These are phyloP conservation scores for Rhagophthalmus giganteus DNA, from an alignment of 2,888 invertebrate species.

Conservation along the genomic window DNA sequence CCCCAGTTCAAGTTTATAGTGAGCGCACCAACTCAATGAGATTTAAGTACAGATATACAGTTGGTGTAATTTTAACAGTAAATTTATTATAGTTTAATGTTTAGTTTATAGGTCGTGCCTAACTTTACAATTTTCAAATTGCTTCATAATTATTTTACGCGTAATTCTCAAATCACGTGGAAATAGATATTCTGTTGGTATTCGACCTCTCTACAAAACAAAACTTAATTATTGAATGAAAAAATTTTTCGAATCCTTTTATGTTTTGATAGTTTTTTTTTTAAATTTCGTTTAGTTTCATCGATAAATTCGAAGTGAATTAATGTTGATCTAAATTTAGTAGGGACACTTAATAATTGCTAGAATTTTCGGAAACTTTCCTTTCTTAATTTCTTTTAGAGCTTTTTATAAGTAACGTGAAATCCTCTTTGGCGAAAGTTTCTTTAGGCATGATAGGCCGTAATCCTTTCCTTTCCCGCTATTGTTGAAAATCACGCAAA, in stretches of 20 bases:
- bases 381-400: background rate
- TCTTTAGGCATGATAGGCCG: background rate
- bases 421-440: background rate
- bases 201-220: no score
- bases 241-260: background rate
- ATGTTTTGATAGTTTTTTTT: background rate
- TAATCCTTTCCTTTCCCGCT: background rate
- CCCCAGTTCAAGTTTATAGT: no score
- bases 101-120: no score
- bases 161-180: no score
- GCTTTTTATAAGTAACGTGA: background rate
- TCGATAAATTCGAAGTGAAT: background rate
- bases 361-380: background rate
- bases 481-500: constrained; percentile 4
- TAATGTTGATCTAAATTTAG: background rate
- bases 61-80: no score
- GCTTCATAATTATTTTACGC: no score
- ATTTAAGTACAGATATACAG: no score
- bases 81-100: no score
- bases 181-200: no score
- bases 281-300: background rate
- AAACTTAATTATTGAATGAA: no score
- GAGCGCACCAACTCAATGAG: no score
- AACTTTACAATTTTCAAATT: no score
- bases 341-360: background rate